Percentiles rank a stretch among this genome's conserved stretches.
Conservation (phyloP, 1,140 invertebrate genomes). For the Mylabris phalerata region DNA sequence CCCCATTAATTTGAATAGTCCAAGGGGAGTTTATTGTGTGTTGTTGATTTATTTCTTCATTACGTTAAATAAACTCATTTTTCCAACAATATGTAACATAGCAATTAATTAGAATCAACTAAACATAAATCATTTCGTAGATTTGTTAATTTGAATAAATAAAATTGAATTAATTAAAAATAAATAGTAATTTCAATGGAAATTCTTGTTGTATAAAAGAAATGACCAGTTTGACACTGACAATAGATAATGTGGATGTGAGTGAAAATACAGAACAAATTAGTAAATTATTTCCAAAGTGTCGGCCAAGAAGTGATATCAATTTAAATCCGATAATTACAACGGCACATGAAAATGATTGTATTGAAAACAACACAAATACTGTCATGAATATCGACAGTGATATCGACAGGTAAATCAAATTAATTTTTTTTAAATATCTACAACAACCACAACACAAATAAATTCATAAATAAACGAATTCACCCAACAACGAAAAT, state of each 20-base stretch:
- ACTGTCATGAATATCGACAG: slow-evolving; percentile 41
- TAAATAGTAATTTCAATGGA: slow-evolving; percentile 19
- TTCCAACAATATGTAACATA: no score
- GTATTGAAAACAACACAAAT: slow-evolving; percentile 34
- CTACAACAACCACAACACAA: not conserved
- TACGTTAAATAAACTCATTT: not conserved
- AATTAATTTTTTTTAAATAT: not conserved
- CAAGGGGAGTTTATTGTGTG: not conserved
- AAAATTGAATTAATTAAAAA: no score
- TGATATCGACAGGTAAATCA: slow-evolving; percentile 43
- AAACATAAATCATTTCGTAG: no score
- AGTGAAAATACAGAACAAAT: slow-evolving; percentile 62
- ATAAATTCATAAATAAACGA: not conserved
- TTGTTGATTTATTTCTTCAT: slow-evolving; percentile 3
- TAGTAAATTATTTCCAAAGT: slow-evolving; percentile 75
- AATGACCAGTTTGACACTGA: slow-evolving; percentile 47
- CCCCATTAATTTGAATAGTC: slow-evolving; percentile 1
- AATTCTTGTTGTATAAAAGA: slow-evolving; percentile 29
- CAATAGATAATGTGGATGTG: slow-evolving; percentile 45
- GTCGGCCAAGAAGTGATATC: slow-evolving; percentile 57
- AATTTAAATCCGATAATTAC: slow-evolving; percentile 51
- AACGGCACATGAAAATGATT: slow-evolving; percentile 39
- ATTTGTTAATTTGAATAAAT: no score
- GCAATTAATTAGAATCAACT: no score
- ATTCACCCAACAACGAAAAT: no score